phyloP scores from a whole-genome alignment of 2,888 invertebrate species.

The Saturnia pavonia region DNA sequence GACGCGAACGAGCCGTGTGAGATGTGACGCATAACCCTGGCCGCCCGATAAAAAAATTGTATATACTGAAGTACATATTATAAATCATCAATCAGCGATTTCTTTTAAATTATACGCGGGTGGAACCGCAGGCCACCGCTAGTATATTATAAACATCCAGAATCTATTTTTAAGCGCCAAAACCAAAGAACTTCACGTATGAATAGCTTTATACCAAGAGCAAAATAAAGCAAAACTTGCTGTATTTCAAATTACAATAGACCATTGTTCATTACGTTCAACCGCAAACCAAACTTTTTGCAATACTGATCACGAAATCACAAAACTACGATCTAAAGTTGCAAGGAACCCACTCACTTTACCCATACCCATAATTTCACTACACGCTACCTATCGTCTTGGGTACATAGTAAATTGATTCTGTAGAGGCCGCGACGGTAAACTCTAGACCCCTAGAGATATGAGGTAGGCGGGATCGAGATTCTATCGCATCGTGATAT shows the following conservation, averaged over 20 bases:
- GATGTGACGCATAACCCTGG: too few species aligned
- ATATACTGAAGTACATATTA: too few species aligned
- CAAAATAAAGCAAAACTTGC: not conserved
- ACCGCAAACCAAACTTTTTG: not conserved
- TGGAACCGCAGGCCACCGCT: too few species aligned
- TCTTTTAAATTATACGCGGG: too few species aligned
- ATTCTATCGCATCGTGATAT: not conserved
- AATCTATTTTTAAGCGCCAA: not conserved
- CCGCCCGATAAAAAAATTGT: too few species aligned
- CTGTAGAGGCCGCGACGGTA: not conserved
- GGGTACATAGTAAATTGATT: not conserved
- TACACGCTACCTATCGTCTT: not conserved
- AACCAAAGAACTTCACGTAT: not conserved
- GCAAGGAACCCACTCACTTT: not conserved
- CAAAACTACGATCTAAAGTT: not conserved
- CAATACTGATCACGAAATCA: not conserved
- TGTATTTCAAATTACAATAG: not conserved
- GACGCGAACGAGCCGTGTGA: too few species aligned
- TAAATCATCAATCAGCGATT: too few species aligned
- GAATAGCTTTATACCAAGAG: not conserved
- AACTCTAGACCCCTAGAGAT: not conserved
- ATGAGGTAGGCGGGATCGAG: not conserved
- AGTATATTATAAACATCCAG: too few species aligned
- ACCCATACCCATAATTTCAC: constrained; percentile 1
- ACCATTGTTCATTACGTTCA: not conserved